Evolutionary conservation across 2,797 vertebrate species (phyloP).

Genomic region (Phrynocephalus guinanensis): DNA sequence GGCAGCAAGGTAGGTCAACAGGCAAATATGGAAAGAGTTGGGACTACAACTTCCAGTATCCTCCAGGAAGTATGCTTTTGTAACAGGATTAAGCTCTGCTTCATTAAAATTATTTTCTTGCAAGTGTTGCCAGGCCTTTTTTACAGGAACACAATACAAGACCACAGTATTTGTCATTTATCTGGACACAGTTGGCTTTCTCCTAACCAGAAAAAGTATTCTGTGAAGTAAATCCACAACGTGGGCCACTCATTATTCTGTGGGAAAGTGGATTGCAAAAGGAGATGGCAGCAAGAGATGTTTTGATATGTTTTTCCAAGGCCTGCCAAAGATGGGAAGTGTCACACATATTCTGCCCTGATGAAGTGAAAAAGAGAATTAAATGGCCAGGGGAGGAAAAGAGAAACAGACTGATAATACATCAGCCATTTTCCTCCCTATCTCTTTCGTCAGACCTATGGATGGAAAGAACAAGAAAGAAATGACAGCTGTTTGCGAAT

Average conservation of each 20-base stretch:
- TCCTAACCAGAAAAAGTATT: background rate
- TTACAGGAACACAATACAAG: background rate
- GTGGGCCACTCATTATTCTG: background rate
- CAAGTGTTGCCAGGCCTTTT: background rate
- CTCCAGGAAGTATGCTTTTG: too few relatives aligned
- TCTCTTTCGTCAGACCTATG: background rate
- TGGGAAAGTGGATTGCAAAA: background rate
- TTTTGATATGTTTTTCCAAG: background rate
- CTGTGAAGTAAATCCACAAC: background rate
- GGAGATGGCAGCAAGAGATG: background rate
- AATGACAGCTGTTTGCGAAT: background rate
- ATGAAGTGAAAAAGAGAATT: slow-evolving; percentile 22
- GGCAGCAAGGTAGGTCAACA: background rate
- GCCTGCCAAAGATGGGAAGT: background rate
- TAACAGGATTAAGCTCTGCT: too few relatives aligned
- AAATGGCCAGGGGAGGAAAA: background rate
- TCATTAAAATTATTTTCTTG: background rate
- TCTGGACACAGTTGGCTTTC: background rate
- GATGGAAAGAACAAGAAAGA: background rate
- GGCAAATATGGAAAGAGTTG: background rate
- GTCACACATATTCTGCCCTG: slow-evolving; percentile 1
- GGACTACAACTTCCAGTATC: too few relatives aligned
- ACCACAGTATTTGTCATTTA: background rate
- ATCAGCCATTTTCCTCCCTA: background rate
- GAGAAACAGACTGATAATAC: background rate